phyloP scores from a whole-genome alignment of 1,140 invertebrate genomes.

The Argopecten irradians region DNA sequence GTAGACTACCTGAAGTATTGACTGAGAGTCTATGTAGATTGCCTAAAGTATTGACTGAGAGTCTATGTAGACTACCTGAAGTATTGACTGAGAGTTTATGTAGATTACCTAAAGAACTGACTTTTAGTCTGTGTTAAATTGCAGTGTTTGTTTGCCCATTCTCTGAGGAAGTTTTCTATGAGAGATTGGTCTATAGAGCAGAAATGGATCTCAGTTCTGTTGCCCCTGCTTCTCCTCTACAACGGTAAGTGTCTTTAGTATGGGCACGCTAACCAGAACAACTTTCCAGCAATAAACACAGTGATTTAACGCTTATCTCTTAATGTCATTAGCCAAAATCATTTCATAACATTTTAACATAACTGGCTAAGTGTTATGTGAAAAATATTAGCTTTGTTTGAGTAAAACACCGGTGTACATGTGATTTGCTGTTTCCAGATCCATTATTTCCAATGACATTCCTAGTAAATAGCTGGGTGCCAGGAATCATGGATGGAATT shows the following conservation, averaged over 20 bases:
- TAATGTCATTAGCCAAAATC: background rate
- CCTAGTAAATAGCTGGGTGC: conserved; percentile 92
- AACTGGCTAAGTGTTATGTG: background rate
- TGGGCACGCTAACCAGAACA: no score
- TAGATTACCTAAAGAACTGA: no score
- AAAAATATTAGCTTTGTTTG: background rate
- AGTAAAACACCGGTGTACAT: background rate
- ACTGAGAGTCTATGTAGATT: no score
- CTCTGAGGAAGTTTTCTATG: conserved; percentile 90
- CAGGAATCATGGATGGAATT: conserved; percentile 91
- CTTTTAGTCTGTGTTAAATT: no score
- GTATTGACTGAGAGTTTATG: no score
- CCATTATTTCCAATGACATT: conserved; percentile 95
- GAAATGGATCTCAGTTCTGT: conserved; percentile 93
- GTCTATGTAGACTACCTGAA: no score
- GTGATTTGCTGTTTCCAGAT: conserved; percentile 81
- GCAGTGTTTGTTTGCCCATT: conserved; percentile 94
- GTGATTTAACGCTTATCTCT: background rate
- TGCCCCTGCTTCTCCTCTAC: conserved; percentile 93
- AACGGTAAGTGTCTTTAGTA: conserved; percentile 83
- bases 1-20: no score
- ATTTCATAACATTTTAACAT: background rate
- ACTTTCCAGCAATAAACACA: background rate
- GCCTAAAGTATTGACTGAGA: no score
- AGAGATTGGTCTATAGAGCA: conserved; percentile 98